These are phyloP conservation scores for Anodontia alba DNA, from an alignment of 2,888 invertebrate genomes.

Conservation along the genomic window DNA sequence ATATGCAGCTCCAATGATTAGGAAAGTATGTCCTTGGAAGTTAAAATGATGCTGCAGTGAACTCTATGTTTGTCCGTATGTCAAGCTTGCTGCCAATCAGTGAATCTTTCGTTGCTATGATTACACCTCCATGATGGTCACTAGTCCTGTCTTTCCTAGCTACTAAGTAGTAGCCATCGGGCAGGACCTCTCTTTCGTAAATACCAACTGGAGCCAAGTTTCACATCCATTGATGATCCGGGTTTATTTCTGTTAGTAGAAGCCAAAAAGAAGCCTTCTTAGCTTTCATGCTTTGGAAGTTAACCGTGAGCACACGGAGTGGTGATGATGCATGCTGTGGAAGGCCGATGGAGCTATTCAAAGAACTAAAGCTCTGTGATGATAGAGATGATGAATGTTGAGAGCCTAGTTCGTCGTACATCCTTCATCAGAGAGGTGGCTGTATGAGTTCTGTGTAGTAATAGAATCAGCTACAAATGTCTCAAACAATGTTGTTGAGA, in stretches of 20 bases:
- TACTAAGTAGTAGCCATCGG: slow-evolving; percentile 21
- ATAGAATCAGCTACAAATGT: slow-evolving; percentile 17
- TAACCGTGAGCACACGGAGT: slow-evolving; percentile 6
- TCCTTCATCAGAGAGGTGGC: neutral
- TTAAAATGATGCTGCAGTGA: slow-evolving; percentile 23
- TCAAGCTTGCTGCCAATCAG: slow-evolving; percentile 9
- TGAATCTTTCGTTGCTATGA: slow-evolving; percentile 19
- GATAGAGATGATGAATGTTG: neutral
- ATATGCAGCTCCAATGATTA: slow-evolving; percentile 14
- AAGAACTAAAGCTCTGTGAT: neutral
- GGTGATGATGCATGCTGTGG: slow-evolving; percentile 31
- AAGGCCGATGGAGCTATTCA: slow-evolving; percentile 18
- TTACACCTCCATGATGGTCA: slow-evolving; percentile 33
- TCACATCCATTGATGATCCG: slow-evolving; percentile 22
- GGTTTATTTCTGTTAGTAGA: neutral
- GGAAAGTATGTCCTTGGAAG: slow-evolving; percentile 16
- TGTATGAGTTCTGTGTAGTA: slow-evolving; percentile 23
- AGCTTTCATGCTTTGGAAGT: slow-evolving; percentile 18
- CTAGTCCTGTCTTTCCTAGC: slow-evolving; percentile 19
- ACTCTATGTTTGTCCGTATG: slow-evolving; percentile 27
- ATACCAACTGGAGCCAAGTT: slow-evolving; percentile 43
- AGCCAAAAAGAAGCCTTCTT: neutral
- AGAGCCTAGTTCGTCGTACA: neutral
- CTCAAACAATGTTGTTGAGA: slow-evolving; percentile 28
- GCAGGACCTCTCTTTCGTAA: slow-evolving; percentile 27